Evolutionary conservation across 1,140 invertebrate species (phyloP).

Genomic region (Carposina sasakii): DNA sequence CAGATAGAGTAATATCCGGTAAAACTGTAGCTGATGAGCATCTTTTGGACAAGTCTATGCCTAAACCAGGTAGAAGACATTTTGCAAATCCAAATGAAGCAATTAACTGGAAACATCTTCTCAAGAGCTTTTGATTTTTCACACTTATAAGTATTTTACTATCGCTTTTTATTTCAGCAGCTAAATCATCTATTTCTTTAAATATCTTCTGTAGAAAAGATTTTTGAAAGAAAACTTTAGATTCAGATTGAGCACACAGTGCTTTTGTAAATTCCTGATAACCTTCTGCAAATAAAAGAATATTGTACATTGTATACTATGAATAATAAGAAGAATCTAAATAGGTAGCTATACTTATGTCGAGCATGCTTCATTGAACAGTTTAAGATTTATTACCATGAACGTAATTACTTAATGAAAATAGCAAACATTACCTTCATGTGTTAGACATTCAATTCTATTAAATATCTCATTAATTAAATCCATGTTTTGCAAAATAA

Average conservation of each 20-base stretch:
- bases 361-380: too few relatives aligned
- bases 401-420: conserved; percentile 4
- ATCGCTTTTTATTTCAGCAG: conserved; percentile 39
- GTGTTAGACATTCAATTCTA: conserved; percentile 32
- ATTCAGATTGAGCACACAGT: too few relatives aligned
- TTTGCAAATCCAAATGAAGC: conserved; percentile 77
- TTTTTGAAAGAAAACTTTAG: conserved; percentile 19
- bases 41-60: conserved; percentile 69
- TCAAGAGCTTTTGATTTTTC: conserved; percentile 72
- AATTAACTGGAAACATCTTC: conserved; percentile 74
- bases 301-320: too few relatives aligned
- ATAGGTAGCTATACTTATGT: too few relatives aligned
- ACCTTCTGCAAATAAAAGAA: conserved; percentile 32
- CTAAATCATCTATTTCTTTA: conserved; percentile 49
- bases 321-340: too few relatives aligned
- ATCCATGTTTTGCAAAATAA: conserved; percentile 19
- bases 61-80: conserved; percentile 78
- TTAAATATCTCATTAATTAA: conserved; percentile 31
- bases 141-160: conserved; percentile 73
- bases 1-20: conserved; percentile 33
- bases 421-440: conserved; percentile 27
- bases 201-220: conserved; percentile 49
- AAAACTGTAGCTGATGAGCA: conserved; percentile 37
- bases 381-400: too few relatives aligned
- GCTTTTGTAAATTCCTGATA: conserved; percentile 22